phyloP scores from a whole-genome alignment of 2,888 invertebrate genomes.

The Spisula solida region DNA sequence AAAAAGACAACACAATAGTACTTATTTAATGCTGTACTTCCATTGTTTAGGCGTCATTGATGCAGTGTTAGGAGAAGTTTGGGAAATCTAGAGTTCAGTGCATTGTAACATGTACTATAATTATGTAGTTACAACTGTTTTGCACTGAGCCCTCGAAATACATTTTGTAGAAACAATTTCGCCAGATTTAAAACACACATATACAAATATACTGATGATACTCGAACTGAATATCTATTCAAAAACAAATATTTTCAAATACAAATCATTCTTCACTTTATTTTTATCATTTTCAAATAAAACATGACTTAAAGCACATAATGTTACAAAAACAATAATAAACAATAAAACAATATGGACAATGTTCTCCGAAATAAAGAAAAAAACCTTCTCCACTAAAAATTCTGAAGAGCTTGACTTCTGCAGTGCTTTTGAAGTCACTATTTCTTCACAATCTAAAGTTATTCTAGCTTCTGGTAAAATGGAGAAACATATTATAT shows the following conservation, averaged over 20 bases:
- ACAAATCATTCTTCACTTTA: slow-evolving; percentile 8
- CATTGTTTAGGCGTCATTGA: no score
- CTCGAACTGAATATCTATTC: no score
- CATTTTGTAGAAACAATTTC: no score
- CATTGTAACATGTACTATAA: no score
- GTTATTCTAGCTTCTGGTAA: slow-evolving; percentile 3
- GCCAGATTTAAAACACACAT: no score
- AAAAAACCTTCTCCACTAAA: neutral
- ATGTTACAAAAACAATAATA: neutral
- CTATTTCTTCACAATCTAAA: slow-evolving; percentile 44
- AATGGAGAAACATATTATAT: slow-evolving; percentile 67
- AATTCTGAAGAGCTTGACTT: neutral
- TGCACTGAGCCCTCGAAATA: no score
- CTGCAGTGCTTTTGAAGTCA: slow-evolving; percentile 11
- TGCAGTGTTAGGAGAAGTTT: no score
- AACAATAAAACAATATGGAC: neutral
- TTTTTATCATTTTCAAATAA: neutral
- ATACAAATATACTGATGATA: no score
- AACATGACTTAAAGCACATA: neutral
- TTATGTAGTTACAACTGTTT: no score
- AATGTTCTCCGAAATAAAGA: neutral
- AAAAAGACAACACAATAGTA: no score
- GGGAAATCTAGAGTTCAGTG: no score
- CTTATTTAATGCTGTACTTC: no score
- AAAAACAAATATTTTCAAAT: neutral